Evolutionary conservation across 2,888 invertebrate species (phyloP).

Genomic region (Pseudanteris insignis): DNA sequence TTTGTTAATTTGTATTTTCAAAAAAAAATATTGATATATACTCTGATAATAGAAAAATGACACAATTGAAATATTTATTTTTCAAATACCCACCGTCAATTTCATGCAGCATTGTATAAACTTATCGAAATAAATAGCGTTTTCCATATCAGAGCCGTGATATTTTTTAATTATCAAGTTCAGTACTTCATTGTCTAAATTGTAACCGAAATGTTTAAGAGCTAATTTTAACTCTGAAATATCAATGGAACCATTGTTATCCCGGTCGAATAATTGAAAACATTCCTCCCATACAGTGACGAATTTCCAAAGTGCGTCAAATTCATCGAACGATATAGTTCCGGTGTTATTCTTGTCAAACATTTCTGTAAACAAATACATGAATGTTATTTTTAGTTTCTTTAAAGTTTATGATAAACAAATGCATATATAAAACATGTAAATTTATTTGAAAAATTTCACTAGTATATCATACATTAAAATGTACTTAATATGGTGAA

Average conservation of each 20-base stretch:
- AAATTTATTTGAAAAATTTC: too few species aligned
- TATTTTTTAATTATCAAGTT: slow-evolving; percentile 4
- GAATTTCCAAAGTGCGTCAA: slow-evolving; percentile 9
- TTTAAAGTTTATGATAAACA: too few species aligned
- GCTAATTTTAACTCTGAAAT: background rate
- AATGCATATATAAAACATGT: too few species aligned
- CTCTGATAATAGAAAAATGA: too few species aligned
- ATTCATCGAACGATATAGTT: slow-evolving; percentile 8
- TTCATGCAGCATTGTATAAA: slow-evolving; percentile 8
- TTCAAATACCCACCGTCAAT: slow-evolving; percentile 3
- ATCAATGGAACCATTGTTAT: slow-evolving; percentile 3
- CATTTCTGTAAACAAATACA: slow-evolving; percentile 3
- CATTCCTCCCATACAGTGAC: slow-evolving; percentile 6
- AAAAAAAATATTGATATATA: too few species aligned
- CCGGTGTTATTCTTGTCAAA: slow-evolving; percentile 11
- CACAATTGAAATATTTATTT: too few species aligned
- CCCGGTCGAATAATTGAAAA: slow-evolving; percentile 1
- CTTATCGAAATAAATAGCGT: slow-evolving; percentile 4
- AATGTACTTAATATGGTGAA: background rate
- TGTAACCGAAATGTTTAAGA: slow-evolving; percentile 5
- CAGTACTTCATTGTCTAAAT: background rate
- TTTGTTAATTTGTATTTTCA: too few species aligned
- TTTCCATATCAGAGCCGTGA: background rate
- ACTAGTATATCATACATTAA: too few species aligned
- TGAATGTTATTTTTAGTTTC: too few species aligned